Evolutionary conservation across 2,797 vertebrate species (phyloP), one percentile per base, ranked within the genome.

Genomic region (Harpagifer antarcticus): DNA sequence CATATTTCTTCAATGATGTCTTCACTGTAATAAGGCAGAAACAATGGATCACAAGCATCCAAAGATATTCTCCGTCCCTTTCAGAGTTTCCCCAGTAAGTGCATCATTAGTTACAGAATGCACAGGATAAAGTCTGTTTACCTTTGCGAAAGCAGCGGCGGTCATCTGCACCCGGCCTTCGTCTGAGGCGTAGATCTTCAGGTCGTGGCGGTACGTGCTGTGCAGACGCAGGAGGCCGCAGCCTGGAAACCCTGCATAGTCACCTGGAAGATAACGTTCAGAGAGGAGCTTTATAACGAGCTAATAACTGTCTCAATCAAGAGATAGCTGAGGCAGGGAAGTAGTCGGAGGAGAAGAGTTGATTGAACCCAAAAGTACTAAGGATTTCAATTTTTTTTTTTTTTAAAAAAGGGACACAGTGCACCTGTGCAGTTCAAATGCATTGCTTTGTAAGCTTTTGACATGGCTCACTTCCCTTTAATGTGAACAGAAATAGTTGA

Each of bases 121-220:
- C 31, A 55, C 31, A 9, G 6, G 20, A 3, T 31, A 3, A 45
- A 40, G 11, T 27, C 17, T 44, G 53, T 0, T 23, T 79, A 98
- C 97, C 96, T 98, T 99, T 20, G 98, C 97, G 83, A 99, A 99
- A 54, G 98, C 98, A 44, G 98, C 98, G 1, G 98, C 98, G 0
- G 98, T 99, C 97, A 99, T 99, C 91, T 99, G 97, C 45, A 98
- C 97, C 13, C 98, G 92, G 55, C 97, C 97, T 86, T 98, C 97
- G 0, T 99, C 98, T 0, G 98, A 99, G 56, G 98, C 98, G 0
- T 99, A 99, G 93, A 99, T 99, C 94, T 99, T 99, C 80, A 99
- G 96, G 86, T 99, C 98, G 0, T 99, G 98, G 44, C 98, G 95
- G 68, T 99, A 99, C 3, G 98, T 99, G 93, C 98, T 99, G 89